Evolutionary conservation across 2,888 invertebrate species (phyloP), one percentile per base, ranked within the genome.

Genomic region (Ormyrus rosae): DNA sequence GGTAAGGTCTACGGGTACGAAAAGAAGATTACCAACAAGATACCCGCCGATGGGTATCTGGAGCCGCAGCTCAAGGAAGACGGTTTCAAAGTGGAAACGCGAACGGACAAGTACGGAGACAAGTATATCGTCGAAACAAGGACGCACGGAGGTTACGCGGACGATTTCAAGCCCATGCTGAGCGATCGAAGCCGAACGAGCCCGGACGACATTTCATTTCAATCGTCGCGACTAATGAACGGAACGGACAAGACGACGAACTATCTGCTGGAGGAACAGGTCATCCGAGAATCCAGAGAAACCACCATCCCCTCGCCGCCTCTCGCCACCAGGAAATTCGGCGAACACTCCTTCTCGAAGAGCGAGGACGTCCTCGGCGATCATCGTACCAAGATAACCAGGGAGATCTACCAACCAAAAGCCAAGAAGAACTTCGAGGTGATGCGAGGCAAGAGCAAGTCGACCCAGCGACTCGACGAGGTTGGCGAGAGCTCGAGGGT

Each of bases 1-100:
- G 90, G 90, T n/a, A 90, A 88, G 64, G 88, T 90, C 10, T 90
- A 90, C 79, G 90, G 89, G 0, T 90, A 89, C 82, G 91, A 91
- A 81, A 91, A 91, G 69, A 90, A 89, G 80, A 87, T 88, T 50
- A 91, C 85, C 91, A 94, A 88, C 91, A 92, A 84, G 92, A 93
- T 90, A 90, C 92, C 81, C 88, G 91, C 82, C 88, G 93, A 86
- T 90, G 91, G 88, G 89, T 92, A 87, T 91, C 91, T 87, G 88
- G 86, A 88, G 0, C 56, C 84, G 4, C 87, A 87, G 53, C 87
- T 88, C 0, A 85, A 85, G 6, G 87, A 89, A 4, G 34, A 34
- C 34, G 89, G 89, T 0, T 90, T 89, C 75, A 88, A 86, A 5
- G 84, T 90, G 5, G 90, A 90, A 71, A 89, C 89, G 5, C 85